Conservation (phyloP, 2,797 vertebrate species). For the Poecilia gillii region DNA sequence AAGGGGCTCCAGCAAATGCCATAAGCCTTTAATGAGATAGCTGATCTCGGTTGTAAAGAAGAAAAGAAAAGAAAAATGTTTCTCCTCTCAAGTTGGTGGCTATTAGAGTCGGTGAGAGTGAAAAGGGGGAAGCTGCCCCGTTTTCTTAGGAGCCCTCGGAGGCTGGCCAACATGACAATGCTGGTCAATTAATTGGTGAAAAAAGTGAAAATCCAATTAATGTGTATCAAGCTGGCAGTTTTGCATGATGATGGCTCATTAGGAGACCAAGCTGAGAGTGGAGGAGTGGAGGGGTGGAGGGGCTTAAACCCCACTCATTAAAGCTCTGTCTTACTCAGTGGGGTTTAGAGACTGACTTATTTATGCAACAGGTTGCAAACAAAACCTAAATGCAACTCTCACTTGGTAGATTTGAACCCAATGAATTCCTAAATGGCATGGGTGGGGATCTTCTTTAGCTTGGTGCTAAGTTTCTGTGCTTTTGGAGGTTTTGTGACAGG, state of each 20-base stretch:
- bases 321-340: constrained; percentile 86
- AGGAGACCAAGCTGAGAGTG: constrained; percentile 79
- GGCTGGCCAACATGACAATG: constrained; percentile 86
- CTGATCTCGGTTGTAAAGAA: constrained; percentile 85
- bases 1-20: constrained; percentile 90
- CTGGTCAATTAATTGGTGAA: constrained; percentile 91
- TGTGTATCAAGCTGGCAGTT: constrained; percentile 90
- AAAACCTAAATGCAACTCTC: constrained; percentile 82
- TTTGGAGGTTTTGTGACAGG: not conserved
- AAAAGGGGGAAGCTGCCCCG: constrained; percentile 73
- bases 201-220: constrained; percentile 96
- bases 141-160: constrained; percentile 81
- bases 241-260: constrained; percentile 92
- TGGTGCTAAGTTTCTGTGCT: constrained; percentile 21
- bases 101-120: constrained; percentile 86
- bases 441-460: constrained; percentile 59
- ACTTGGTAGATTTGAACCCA: constrained; percentile 76
- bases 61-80: constrained; percentile 78
- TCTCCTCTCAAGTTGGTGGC: constrained; percentile 85
- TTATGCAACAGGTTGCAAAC: constrained; percentile 87
- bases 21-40: constrained; percentile 96
- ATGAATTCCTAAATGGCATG: constrained; percentile 77
- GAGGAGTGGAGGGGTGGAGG: constrained; percentile 69
- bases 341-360: constrained; percentile 82
- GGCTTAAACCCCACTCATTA: constrained; percentile 89